Percentiles rank a stretch among this genome's conserved stretches.
These are phyloP conservation scores for Antheraea yamamai DNA, from an alignment of 2,888 invertebrate genomes.

Conservation along the genomic window DNA sequence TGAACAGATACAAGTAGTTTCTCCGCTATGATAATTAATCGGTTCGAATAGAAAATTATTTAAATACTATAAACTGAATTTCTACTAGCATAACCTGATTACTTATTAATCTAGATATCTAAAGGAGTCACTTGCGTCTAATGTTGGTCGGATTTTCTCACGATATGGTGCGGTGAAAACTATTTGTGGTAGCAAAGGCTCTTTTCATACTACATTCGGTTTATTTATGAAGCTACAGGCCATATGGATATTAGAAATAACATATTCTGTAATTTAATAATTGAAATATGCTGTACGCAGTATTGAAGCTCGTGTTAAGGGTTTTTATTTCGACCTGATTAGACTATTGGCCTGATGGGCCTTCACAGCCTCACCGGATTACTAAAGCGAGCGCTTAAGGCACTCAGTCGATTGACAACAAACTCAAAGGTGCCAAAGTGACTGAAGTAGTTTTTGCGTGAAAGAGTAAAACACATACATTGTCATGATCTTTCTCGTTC, in stretches of 20 bases:
- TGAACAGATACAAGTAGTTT: neutral
- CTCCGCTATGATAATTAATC: neutral
- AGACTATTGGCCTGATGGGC: no score
- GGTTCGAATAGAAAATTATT: neutral
- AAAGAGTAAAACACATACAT: no score
- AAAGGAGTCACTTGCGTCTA: neutral
- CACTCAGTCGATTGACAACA: no score
- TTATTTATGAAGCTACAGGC: neutral
- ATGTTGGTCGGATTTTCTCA: neutral
- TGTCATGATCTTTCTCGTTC: no score
- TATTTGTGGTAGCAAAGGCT: neutral
- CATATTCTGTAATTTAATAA: no score
- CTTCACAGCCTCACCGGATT: no score
- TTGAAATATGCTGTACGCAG: no score
- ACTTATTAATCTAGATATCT: neutral
- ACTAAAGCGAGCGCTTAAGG: no score
- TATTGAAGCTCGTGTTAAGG: no score
- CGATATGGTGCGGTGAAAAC: neutral
- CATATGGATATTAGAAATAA: neutral
- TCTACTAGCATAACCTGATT: neutral
- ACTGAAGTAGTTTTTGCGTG: no score
- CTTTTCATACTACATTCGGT: neutral
- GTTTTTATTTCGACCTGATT: no score
- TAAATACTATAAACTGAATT: neutral
- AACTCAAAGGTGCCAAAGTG: no score